phyloP scores from a whole-genome alignment of 1,140 invertebrate species.

The Choristoneura fumiferana region DNA sequence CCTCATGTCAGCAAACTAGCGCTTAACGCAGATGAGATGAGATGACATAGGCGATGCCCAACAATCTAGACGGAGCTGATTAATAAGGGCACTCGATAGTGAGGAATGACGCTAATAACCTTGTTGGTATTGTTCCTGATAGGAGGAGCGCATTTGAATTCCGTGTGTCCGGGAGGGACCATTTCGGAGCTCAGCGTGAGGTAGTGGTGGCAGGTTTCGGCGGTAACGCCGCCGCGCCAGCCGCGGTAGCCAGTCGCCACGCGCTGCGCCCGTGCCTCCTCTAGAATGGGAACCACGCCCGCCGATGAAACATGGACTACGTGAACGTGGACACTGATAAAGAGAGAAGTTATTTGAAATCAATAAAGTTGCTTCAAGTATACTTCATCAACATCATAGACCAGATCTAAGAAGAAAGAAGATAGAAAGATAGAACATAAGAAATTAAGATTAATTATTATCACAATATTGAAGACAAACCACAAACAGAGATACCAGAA shows the following conservation, averaged over 20 bases:
- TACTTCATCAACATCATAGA: too few species aligned
- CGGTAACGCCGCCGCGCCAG: constrained; percentile 77
- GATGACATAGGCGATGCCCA: too few species aligned
- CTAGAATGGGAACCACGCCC: constrained; percentile 67
- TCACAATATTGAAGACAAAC: too few species aligned
- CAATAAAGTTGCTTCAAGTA: too few species aligned
- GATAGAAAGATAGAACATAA: too few species aligned
- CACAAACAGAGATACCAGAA: too few species aligned
- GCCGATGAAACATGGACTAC: constrained; percentile 85
- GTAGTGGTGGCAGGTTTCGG: constrained; percentile 88
- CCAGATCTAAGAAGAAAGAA: too few species aligned
- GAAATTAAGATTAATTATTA: too few species aligned
- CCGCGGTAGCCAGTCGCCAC: constrained; percentile 39
- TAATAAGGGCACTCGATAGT: too few species aligned
- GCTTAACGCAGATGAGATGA: too few species aligned
- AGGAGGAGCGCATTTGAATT: constrained; percentile 86
- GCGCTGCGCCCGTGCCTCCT: constrained; percentile 45
- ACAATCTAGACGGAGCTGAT: too few species aligned
- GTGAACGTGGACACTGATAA: constrained; percentile 81
- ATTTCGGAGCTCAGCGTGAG: constrained; percentile 81
- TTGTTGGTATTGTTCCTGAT: constrained; percentile 81
- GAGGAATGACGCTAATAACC: constrained; percentile 44
- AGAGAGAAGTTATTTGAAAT: background rate
- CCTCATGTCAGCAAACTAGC: too few species aligned
- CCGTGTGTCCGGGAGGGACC: constrained; percentile 80